A percentile compares a stretch with the other conserved stretches of the same genome.
These are phyloP conservation scores for Promerops cafer DNA, from an alignment of 2,113 vertebrate species.

Conservation along the genomic window DNA sequence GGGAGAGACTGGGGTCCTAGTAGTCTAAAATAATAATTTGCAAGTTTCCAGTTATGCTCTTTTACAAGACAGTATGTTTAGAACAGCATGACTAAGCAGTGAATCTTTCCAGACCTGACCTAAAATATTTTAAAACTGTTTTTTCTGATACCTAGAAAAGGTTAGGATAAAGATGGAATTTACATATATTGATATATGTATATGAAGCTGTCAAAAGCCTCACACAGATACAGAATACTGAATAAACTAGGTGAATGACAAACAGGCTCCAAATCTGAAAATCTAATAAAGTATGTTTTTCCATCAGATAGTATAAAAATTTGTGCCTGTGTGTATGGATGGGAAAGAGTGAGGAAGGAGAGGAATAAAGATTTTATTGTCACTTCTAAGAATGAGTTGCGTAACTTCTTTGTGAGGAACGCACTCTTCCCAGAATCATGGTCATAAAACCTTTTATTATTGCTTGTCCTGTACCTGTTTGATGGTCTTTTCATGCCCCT, in stretches of 20 bases:
- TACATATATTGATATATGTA: background rate
- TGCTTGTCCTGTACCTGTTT: background rate
- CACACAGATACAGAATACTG: background rate
- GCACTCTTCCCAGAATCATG: conserved; percentile 5
- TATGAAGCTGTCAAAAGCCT: background rate
- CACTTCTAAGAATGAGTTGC: background rate
- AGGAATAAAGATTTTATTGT: conserved; percentile 28
- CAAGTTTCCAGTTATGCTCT: background rate
- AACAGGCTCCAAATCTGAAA: background rate
- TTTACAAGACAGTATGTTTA: conserved; percentile 2
- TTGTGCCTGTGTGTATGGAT: background rate
- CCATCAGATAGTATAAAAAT: background rate
- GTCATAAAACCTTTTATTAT: conserved; percentile 35
- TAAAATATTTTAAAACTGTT: background rate
- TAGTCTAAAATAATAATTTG: background rate
- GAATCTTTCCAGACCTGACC: background rate
- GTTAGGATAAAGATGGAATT: background rate
- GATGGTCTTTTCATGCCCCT: background rate
- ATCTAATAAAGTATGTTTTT: background rate
- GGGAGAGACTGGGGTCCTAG: background rate
- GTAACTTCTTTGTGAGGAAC: background rate
- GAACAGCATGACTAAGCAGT: background rate
- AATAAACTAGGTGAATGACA: background rate
- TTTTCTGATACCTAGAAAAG: background rate
- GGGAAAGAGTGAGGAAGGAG: background rate